Percentiles rank a stretch among this genome's conserved stretches.
These are phyloP conservation scores for Synodontis membranacea DNA, from an alignment of 2,113 vertebrate species.

Conservation along the genomic window DNA sequence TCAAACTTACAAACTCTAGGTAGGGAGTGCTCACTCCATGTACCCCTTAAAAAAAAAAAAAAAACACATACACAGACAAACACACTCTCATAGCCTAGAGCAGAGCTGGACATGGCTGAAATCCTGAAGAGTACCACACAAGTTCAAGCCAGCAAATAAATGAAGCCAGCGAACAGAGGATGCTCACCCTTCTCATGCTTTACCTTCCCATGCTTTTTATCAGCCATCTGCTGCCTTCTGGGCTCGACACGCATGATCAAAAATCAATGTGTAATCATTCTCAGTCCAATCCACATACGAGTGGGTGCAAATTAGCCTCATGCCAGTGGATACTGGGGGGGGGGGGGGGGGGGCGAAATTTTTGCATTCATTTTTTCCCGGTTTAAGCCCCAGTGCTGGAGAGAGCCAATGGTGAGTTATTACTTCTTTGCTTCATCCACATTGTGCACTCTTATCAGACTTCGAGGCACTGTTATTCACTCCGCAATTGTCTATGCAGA, in stretches of 20 bases:
- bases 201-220: slow-evolving; percentile 33
- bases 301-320: slow-evolving; percentile 56
- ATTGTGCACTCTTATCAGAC: slow-evolving; percentile 50
- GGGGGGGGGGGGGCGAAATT: no score
- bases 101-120: slow-evolving; percentile 34
- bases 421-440: slow-evolving; percentile 33
- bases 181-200: slow-evolving; percentile 12
- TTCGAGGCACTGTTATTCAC: slow-evolving; percentile 6
- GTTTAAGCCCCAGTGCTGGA: slow-evolving; percentile 37
- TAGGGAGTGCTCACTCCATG: neutral
- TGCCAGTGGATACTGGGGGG: slow-evolving; percentile 6
- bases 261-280: slow-evolving; percentile 68
- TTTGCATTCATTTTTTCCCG: neutral
- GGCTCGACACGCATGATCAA: slow-evolving; percentile 55
- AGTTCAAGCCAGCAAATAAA: slow-evolving; percentile 66
- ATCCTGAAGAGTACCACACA: slow-evolving; percentile 56
- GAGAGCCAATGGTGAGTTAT: neutral
- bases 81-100: slow-evolving; percentile 13
- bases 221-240: slow-evolving; percentile 48
- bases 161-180: slow-evolving; percentile 48
- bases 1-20: neutral
- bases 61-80: slow-evolving; percentile 10
- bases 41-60: slow-evolving; percentile 17
- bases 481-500: slow-evolving; percentile 33
- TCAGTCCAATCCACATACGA: slow-evolving; percentile 55